Conservation (phyloP, 64 coral and sea anemone genomes). For the Dendronephthya gigantea region DNA sequence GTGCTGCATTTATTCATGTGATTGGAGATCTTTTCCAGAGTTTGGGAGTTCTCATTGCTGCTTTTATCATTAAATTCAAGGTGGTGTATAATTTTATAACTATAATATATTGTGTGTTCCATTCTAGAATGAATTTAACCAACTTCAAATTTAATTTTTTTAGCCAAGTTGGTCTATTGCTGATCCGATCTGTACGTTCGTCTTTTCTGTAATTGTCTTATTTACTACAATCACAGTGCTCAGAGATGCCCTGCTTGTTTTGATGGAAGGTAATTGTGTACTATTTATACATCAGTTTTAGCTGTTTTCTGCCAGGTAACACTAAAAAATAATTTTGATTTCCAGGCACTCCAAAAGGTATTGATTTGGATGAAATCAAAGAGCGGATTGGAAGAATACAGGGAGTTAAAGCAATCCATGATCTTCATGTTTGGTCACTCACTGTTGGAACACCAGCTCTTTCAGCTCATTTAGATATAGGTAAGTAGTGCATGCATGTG, state of each 20-base stretch:
- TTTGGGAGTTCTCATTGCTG: conserved; percentile 77
- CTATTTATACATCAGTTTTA: no score
- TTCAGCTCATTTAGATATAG: conserved; percentile 80
- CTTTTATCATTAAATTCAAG: conserved; percentile 85
- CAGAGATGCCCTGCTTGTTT: neutral
- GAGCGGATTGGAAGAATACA: conserved; percentile 49
- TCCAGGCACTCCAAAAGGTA: conserved; percentile 81
- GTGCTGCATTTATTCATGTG: conserved; percentile 92
- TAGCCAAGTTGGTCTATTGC: neutral
- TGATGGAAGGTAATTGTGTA: neutral
- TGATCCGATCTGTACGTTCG: neutral
- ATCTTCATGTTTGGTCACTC: conserved; percentile 96
- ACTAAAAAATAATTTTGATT: neutral
- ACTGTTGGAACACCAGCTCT: conserved; percentile 71
- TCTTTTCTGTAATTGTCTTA: neutral
- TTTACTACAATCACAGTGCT: neutral
- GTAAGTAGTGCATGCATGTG: conserved; percentile 14
- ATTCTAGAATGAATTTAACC: no score
- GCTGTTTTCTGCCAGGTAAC: neutral
- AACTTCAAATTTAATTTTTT: neutral
- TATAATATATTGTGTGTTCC: no score
- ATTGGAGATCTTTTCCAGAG: conserved; percentile 92
- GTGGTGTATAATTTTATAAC: neutral
- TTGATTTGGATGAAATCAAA: conserved; percentile 64
- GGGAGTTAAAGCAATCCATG: conserved; percentile 78